Evolutionary conservation across 1,140 invertebrate species (phyloP).

Genomic region (Lordiphosa clarofinis): DNA sequence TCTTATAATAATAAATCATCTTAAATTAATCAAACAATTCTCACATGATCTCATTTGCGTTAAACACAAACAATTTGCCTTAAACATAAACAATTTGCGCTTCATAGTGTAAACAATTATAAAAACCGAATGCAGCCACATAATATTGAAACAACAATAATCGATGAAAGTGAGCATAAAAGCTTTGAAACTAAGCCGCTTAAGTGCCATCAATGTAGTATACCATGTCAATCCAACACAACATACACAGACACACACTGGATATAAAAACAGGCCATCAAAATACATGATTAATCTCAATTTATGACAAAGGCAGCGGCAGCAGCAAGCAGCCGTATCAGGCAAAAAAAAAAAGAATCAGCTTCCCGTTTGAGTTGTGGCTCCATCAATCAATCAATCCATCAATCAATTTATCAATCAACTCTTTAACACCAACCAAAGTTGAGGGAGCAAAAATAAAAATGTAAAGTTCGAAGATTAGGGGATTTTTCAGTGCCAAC

Average conservation of each 20-base stretch:
- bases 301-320: constrained; percentile 61
- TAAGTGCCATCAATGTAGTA: constrained; percentile 21
- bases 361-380: constrained; percentile 8
- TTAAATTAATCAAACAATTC: too few species aligned
- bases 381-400: constrained; percentile 13
- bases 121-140: constrained; percentile 24
- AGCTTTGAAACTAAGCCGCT: constrained; percentile 29
- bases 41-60: too few species aligned
- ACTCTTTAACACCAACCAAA: constrained; percentile 21
- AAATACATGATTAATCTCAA: constrained; percentile 73
- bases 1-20: too few species aligned
- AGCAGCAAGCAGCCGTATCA: constrained; percentile 3
- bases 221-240: constrained; percentile 5
- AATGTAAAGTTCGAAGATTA: too few species aligned
- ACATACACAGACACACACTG: neutral
- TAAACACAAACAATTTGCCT: too few species aligned
- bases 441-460: neutral
- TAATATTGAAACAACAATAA: constrained; percentile 10
- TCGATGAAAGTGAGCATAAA: constrained; percentile 6
- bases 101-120: constrained; percentile 27
- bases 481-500: neutral
- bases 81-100: too few species aligned
- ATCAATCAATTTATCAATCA: constrained; percentile 76
- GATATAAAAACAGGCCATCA: constrained; percentile 34
- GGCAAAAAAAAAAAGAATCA: constrained; percentile 21